phyloP scores from a whole-genome alignment of 1,140 invertebrate genomes.

The Zaprionus camerounensis region DNA sequence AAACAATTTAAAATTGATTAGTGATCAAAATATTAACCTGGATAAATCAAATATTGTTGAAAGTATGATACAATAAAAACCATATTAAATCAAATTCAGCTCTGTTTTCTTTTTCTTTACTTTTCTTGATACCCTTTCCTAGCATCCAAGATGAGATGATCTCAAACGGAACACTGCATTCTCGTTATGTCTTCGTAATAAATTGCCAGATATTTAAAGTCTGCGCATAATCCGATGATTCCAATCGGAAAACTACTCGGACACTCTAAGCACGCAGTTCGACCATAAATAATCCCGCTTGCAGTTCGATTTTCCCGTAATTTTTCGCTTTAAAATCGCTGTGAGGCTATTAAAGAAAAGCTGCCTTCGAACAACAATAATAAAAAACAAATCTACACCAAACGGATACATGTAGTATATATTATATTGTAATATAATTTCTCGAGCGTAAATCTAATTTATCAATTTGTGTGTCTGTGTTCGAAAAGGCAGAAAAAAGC shows the following conservation, averaged over 20 bases:
- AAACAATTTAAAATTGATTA: no score
- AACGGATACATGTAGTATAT: constrained; percentile 51
- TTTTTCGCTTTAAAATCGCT: constrained; percentile 60
- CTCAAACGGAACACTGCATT: background rate
- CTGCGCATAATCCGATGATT: constrained; percentile 30
- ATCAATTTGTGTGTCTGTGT: constrained; percentile 67
- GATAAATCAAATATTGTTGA: no score
- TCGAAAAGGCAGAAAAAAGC: constrained; percentile 24
- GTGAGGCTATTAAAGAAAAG: constrained; percentile 36
- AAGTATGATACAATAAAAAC: no score
- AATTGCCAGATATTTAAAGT: constrained; percentile 35
- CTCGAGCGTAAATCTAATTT: constrained; percentile 81
- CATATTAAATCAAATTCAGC: no score
- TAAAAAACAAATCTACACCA: constrained; percentile 66
- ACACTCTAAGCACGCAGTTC: constrained; percentile 37
- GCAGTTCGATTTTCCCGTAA: constrained; percentile 16
- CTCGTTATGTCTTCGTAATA: constrained; percentile 12
- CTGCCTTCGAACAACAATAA: constrained; percentile 48
- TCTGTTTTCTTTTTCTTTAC: background rate
- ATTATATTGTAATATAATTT: constrained; percentile 82
- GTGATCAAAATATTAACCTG: no score
- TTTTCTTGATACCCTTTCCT: background rate
- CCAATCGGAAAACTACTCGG: constrained; percentile 3
- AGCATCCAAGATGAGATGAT: no score
- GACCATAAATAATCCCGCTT: constrained; percentile 61